Evolutionary conservation across 2,888 invertebrate species (phyloP), one percentile per base, ranked within the genome.

Genomic region (Antheraea assamensis): DNA sequence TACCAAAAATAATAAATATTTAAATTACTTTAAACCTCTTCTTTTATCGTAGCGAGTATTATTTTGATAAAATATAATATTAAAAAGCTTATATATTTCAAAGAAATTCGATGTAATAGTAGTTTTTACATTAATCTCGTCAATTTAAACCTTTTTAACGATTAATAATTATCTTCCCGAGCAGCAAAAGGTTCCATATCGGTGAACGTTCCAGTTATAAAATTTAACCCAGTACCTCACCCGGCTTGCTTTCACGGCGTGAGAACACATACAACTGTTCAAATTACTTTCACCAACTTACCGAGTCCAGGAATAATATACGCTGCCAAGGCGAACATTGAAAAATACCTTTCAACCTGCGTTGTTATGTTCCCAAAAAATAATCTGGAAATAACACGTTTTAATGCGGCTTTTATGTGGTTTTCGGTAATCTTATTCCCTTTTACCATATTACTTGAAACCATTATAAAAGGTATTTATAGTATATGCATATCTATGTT

Each of bases 231-330:
- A 78, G 79, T 78, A 78, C 83, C 85, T 79, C 77, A 66, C 70
- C 71, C 55, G 75, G 76, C 71, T 79, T 77, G 78, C 77, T 80
- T 80, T 81, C 82, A 78, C 75, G 77, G 75, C 89, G 91, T 92
- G 93, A 85, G 93, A 92, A 90, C 80, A 76, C 78, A 78, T 78
- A 83, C 93, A 93, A 83, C 91, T 93, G 93, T 84, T 86, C 83
- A 89, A 90, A 91, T 91, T 90, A 90, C 88, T 86, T 84, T 80
- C 81, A 81, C 84, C 81, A 85, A 87, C 83, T 86, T 84, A 78
- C 78, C 78, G 77, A 75, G 78, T 79, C 78, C 78, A 80, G 80
- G 84, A 83, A 89, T 89, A 90, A 90, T 89, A 88, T 84, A 81
- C 81, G 78, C 78, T 76, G 79, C 42, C 73, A 74, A 73, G 72